Evolutionary conservation across 1,140 invertebrate genomes (phyloP), one percentile per base, ranked within the genome.

Genomic region (Nomia melanderi): DNA sequence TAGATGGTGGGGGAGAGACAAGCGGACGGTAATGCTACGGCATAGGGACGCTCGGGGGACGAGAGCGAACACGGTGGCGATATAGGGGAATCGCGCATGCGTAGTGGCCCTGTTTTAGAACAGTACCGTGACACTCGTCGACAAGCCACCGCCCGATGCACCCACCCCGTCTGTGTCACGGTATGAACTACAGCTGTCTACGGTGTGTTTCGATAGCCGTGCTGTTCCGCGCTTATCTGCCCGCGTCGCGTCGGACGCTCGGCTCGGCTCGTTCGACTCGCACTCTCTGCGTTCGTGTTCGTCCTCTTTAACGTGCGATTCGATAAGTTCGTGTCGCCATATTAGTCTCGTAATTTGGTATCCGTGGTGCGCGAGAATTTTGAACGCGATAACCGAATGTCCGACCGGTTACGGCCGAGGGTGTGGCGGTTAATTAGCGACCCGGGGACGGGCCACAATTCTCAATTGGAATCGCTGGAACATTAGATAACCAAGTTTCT

Each of bases 31-130:
- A 70, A 39, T 47, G 27, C 33, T 57, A 53, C 41, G 25, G 66
- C 54, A 41, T 36, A 44, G 64, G 6, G 27, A 83, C 63, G 57
- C 50, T 36, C n/a, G 54, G 64, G 14, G 56, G 71, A 44, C 56
- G 60, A 69, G 17, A 56, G n/a, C n/a, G n/a, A 57, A 14, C 29
- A 14, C 41, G 41, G 41, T 44, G 41, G 41, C 25, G 66, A 70
- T n/a, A n/a, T 74, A 69, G 78, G 63, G 74, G 81, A 79, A 83
- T 36, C 44, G 82, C 90, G 89, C 91, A 91, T 90, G 90, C 90
- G 91, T 88, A 77, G 31, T 86, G 85, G 75, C 88, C 84, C 85
- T 90, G 87, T 91, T 90, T 90, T 88, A 86, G 78, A 79, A 78
- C 80, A 78, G 79, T 77, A 77, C 78, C 85, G 80, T 83, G 85